A percentile compares a stretch with the other conserved stretches of the same genome.
phyloP scores from a whole-genome alignment of 2,888 invertebrate genomes.

The Dilophus febrilis region DNA sequence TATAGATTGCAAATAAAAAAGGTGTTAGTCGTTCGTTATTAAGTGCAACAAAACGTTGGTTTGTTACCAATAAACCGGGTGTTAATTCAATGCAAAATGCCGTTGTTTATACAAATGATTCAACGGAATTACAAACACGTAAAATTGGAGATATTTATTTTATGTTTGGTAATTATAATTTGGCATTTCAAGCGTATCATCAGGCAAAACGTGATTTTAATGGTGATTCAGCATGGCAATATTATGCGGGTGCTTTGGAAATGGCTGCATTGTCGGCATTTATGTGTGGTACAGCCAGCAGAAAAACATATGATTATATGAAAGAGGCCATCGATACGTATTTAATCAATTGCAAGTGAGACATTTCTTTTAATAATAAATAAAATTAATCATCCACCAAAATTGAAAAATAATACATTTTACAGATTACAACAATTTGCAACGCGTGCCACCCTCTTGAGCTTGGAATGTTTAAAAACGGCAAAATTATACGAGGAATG shows the following conservation, averaged over 20 bases:
- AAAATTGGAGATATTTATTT: constrained; percentile 91
- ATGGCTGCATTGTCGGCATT: constrained; percentile 90
- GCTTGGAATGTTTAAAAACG: constrained; percentile 70
- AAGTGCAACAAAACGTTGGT: constrained; percentile 91
- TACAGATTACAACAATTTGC: constrained; percentile 78
- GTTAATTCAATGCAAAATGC: constrained; percentile 50
- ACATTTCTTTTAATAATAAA: constrained; percentile 7
- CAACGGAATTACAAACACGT: constrained; percentile 82
- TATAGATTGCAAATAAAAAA: constrained; percentile 64
- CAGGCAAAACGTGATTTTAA: constrained; percentile 94
- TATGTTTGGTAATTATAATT: constrained; percentile 83
- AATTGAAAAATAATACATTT: constrained; percentile 9
- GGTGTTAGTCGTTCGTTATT: constrained; percentile 84
- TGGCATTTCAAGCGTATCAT: constrained; percentile 88
- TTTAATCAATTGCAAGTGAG: constrained; percentile 72
- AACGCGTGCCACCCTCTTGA: constrained; percentile 76
- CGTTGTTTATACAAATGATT: constrained; percentile 67
- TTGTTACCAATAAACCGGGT: constrained; percentile 77
- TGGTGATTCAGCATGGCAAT: constrained; percentile 92
- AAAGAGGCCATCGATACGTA: constrained; percentile 89
- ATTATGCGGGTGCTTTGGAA: constrained; percentile 90
- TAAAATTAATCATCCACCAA: background rate
- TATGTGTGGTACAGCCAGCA: constrained; percentile 62
- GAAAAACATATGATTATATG: constrained; percentile 77
- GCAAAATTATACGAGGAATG: constrained; percentile 73